Conservation (phyloP, 2,888 invertebrate genomes). For the Nemotelus pantherinus region DNA sequence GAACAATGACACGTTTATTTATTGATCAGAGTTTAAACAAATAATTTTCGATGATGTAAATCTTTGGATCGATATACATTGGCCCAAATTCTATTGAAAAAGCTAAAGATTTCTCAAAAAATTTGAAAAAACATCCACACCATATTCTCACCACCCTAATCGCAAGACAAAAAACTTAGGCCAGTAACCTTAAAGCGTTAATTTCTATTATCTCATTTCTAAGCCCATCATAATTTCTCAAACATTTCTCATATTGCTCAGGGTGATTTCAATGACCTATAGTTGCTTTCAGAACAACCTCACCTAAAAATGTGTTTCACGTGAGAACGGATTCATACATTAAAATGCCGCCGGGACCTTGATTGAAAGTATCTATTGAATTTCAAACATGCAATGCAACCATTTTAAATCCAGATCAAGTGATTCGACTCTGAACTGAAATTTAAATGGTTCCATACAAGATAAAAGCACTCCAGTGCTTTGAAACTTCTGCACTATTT, state of each 20-base stretch:
- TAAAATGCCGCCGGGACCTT: constrained; percentile 12
- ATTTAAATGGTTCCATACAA: too few relatives aligned
- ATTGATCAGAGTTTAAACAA: too few relatives aligned
- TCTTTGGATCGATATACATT: too few relatives aligned
- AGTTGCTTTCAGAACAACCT: constrained; percentile 12
- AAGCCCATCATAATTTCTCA: neutral
- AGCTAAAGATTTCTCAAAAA: too few relatives aligned
- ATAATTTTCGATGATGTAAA: too few relatives aligned
- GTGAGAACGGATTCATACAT: constrained; percentile 41
- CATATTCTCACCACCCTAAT: too few relatives aligned
- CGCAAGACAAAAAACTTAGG: constrained; percentile 13
- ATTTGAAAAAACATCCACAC: too few relatives aligned
- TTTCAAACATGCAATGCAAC: constrained; percentile 29
- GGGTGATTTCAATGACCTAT: neutral
- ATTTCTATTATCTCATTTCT: neutral
- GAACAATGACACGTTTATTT: too few relatives aligned
- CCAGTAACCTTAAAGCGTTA: neutral
- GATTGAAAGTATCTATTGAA: constrained; percentile 30
- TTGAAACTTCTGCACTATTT: constrained; percentile 37
- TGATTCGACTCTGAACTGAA: neutral
- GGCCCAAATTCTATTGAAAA: too few relatives aligned
- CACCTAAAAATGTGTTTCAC: constrained; percentile 13
- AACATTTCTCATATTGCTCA: constrained; percentile 16
- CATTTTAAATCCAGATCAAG: neutral
- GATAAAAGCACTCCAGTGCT: too few relatives aligned